These are phyloP conservation scores for Melanotaenia pygmaea DNA, from an alignment of 2,797 vertebrate species.

Conservation along the genomic window DNA sequence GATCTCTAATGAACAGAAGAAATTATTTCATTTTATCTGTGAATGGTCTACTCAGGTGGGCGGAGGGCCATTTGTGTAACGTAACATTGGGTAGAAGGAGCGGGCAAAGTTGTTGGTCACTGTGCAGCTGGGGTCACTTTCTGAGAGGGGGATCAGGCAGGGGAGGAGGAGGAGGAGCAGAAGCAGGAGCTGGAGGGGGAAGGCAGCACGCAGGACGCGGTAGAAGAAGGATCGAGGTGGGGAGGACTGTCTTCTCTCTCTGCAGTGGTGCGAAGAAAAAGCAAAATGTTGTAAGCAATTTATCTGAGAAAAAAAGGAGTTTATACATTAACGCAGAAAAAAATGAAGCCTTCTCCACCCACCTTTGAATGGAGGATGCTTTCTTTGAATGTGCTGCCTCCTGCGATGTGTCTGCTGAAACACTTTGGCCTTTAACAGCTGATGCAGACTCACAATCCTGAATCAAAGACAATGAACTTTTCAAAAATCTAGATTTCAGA, in stretches of 20 bases:
- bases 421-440: background rate
- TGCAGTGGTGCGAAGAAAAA: conserved; percentile 54
- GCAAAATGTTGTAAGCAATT: background rate
- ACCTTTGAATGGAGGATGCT: conserved; percentile 42
- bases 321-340: background rate
- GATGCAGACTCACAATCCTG: conserved; percentile 53
- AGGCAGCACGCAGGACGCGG: conserved; percentile 86
- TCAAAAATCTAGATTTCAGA: background rate
- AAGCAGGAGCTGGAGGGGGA: conserved; percentile 90
- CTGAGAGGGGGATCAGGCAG: conserved; percentile 86
- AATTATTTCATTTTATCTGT: background rate
- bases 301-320: background rate
- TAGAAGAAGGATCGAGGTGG: conserved; percentile 86
- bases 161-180: conserved; percentile 90
- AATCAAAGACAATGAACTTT: background rate
- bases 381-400: conserved; percentile 12
- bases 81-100: conserved; percentile 94
- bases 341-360: background rate
- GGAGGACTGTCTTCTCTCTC: conserved; percentile 71
- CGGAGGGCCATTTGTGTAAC: conserved; percentile 92
- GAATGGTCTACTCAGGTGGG: conserved; percentile 83
- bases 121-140: conserved; percentile 89
- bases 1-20: background rate
- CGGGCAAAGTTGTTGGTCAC: conserved; percentile 92
- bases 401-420: conserved; percentile 19